Evolutionary conservation across 2,113 vertebrate species (phyloP).

Genomic region (Cacatua alba): DNA sequence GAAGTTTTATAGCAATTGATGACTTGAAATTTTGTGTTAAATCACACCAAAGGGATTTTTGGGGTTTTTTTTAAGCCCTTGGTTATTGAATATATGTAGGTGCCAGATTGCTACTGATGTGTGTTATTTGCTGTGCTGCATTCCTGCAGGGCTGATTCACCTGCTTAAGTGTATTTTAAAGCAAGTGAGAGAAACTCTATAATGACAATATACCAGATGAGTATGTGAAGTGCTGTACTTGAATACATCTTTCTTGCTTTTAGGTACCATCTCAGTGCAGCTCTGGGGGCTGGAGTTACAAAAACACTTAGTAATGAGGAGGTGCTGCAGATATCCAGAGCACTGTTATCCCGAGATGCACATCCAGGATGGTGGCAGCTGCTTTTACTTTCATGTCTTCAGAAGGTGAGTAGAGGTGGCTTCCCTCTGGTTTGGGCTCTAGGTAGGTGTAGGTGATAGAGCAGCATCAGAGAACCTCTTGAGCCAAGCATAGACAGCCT

Average conservation of each 20-base stretch:
- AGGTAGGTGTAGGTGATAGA: not conserved
- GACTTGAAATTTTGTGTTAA: not conserved
- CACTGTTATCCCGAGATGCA: accelerated
- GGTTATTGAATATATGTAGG: not conserved
- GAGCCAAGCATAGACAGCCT: not conserved
- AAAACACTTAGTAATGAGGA: not conserved
- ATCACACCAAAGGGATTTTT: not conserved
- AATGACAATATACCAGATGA: not conserved
- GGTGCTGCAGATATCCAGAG: not conserved
- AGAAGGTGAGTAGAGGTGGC: not conserved
- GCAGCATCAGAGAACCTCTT: not conserved
- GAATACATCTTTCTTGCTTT: not conserved
- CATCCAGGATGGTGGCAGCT: not conserved
- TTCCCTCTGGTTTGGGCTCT: not conserved
- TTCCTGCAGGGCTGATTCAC: not conserved
- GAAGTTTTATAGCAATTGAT: not conserved
- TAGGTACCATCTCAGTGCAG: not conserved
- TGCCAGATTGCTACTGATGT: not conserved
- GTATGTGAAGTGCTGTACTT: not conserved
- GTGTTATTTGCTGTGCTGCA: not conserved
- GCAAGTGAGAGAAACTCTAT: not conserved
- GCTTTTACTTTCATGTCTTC: not conserved
- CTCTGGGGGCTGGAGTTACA: not conserved
- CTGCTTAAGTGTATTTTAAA: not conserved
- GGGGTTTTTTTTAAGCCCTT: not conserved